Base-by-base conservation (phyloP, 2,113 vertebrate genomes). In the Rynchops niger region DNA sequence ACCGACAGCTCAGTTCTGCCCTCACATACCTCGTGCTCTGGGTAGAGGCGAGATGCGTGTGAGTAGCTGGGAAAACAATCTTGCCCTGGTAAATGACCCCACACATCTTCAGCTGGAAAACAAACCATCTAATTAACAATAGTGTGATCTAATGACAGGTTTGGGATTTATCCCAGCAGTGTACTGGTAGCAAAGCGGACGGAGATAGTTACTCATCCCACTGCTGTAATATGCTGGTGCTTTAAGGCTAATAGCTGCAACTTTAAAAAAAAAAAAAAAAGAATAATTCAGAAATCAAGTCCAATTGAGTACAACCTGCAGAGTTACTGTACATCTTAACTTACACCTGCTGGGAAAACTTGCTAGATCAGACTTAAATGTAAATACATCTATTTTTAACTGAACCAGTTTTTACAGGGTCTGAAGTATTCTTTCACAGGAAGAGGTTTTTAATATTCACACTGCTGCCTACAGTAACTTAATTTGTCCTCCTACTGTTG, bases 331-430 rank as follows among this genome's bases (percentile, higher is more conserved):
- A 97, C 95, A 94, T 74, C 95, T 92, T 77, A 96, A 90, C 94
- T 92, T 94, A 90, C 78, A 92, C 96, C 94, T 96, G 95, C 96
- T 95, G 84, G 96, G 95, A 93, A 94, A 95, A 96, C 88, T 94
- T 93, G 88, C 95, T 93, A 93, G 95, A 91, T 97, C 97, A 96
- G 97, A 97, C 95, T 94, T 92, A 91, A 88, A 92, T 97, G 97
- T 97, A 98, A 97, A 97, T 98, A 98, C 93, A 95, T 97, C 97
- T 97, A 96, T 98, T 98, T 97, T 98, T 97, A 97, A 97, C 96
- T 91, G 89, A 96, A 97, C 94, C 92, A 96, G 96, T 96, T 98
- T 97, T 97, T 97, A 97, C 96, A 97, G 95, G 97, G 97, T 97
- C 97, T 95, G 92, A 97, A 79, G 96, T 97, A 95, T 97, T 96